A percentile compares a stretch with the other conserved stretches of the same genome.
These are phyloP conservation scores for Mobula hypostoma DNA, from an alignment of 2,113 vertebrate species.

Conservation along the genomic window DNA sequence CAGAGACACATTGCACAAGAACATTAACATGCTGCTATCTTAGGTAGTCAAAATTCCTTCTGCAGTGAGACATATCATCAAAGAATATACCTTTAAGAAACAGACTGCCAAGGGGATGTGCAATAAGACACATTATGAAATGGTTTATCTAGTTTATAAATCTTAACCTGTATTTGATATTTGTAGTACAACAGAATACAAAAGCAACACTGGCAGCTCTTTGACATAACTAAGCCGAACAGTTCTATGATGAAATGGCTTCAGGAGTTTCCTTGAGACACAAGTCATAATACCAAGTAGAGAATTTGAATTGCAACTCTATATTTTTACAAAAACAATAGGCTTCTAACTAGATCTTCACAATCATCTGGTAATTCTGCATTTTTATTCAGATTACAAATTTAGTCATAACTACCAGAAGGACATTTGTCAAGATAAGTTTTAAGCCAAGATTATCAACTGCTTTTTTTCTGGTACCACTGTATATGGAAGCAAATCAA, in stretches of 20 bases:
- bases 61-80: neutral
- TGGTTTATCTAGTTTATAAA: neutral
- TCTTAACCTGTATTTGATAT: neutral
- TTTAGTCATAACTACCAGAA: neutral
- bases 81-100: neutral
- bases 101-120: neutral
- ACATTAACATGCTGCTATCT: neutral
- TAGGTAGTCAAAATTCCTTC: neutral
- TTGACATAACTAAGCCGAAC: neutral
- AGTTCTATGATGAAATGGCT: constrained; percentile 19
- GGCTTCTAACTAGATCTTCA: neutral
- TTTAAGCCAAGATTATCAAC: neutral
- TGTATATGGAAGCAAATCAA: neutral
- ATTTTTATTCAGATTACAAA: neutral
- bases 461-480: constrained; percentile 27
- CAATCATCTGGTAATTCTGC: neutral
- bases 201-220: neutral
- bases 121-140: neutral
- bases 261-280: neutral
- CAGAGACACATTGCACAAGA: neutral
- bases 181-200: neutral
- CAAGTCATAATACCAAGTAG: neutral
- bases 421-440: neutral
- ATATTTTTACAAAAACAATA: neutral
- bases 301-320: neutral